Evolutionary conservation across 2,888 invertebrate species (phyloP).

Genomic region (Lasioglossum calceatum): DNA sequence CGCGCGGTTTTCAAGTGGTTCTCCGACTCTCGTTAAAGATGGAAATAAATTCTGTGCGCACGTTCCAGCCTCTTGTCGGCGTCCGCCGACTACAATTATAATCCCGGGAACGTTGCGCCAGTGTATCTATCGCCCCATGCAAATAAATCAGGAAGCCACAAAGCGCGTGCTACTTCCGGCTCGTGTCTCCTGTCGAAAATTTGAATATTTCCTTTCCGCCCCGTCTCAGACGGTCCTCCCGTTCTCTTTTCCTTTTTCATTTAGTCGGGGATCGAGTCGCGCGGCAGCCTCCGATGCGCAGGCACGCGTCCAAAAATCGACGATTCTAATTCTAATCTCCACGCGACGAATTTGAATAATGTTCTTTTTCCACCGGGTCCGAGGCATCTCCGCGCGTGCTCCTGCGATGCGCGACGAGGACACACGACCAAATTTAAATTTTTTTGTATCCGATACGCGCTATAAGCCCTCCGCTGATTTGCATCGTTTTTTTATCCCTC

Average conservation of each 20-base stretch:
- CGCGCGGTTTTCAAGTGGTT: neutral
- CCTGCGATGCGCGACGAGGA: conserved; percentile 36
- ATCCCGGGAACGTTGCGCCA: conserved; percentile 40
- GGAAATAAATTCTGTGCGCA: conserved; percentile 58
- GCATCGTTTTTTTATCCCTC: conserved; percentile 60
- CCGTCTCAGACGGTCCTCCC: conserved; percentile 47
- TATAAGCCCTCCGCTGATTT: conserved; percentile 64
- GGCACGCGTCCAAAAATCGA: conserved; percentile 77
- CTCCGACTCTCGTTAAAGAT: conserved; percentile 33
- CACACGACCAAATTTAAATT: conserved; percentile 74
- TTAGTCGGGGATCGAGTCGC: conserved; percentile 35
- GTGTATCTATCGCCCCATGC: conserved; percentile 39
- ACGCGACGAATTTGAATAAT: conserved; percentile 70
- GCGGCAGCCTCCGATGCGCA: conserved; percentile 69
- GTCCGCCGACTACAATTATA: conserved; percentile 54
- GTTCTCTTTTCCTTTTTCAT: neutral
- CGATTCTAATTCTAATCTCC: conserved; percentile 81
- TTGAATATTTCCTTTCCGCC: conserved; percentile 73
- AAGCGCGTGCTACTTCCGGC: conserved; percentile 68
- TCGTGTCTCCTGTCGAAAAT: conserved; percentile 74
- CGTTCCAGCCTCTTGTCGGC: conserved; percentile 54
- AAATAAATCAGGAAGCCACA: conserved; percentile 70
- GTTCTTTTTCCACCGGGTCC: conserved; percentile 25
- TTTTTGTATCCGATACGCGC: conserved; percentile 68
- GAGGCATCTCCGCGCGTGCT: conserved; percentile 11